Conservation (phyloP, 35 echinoderm and acorn worm species). For the Amphiura filiformis region DNA sequence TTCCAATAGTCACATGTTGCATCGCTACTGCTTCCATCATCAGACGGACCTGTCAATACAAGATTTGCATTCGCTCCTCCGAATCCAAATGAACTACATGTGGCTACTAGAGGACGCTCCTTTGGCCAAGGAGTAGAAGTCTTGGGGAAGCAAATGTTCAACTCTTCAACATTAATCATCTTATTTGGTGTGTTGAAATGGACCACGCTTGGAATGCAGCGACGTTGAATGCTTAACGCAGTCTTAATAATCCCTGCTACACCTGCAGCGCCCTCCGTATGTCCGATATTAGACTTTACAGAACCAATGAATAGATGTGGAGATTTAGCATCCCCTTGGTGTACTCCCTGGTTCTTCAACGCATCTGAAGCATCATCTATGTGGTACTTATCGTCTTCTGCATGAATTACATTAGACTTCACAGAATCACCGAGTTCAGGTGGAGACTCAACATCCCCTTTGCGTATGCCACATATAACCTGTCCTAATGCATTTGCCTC, state of each 20-base stretch:
- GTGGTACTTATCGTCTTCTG: background rate
- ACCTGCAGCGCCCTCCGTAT: constrained; percentile 45
- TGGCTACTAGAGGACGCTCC: background rate
- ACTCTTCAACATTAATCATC: constrained; percentile 32
- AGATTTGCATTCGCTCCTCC: constrained; percentile 69
- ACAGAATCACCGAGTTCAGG: background rate
- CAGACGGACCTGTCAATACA: constrained; percentile 39
- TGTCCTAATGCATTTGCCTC: constrained; percentile 51
- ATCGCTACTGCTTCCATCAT: background rate
- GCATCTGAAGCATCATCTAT: background rate
- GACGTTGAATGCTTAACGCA: constrained; percentile 29
- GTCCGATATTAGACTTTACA: constrained; percentile 67
- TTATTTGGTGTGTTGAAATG: constrained; percentile 49
- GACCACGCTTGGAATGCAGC: constrained; percentile 42
- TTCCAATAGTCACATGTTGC: background rate
- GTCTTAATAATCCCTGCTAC: constrained; percentile 66
- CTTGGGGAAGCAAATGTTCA: constrained; percentile 30
- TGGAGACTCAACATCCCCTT: too few relatives aligned
- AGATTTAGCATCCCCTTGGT: background rate
- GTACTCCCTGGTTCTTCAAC: background rate
- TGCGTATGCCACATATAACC: background rate
- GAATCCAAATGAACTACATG: constrained; percentile 59
- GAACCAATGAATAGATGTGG: constrained; percentile 59
- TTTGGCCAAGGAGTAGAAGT: constrained; percentile 38
- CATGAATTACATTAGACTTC: background rate